phyloP scores from a whole-genome alignment of 2,797 vertebrate species.

The Pseudomugil gertrudae region DNA sequence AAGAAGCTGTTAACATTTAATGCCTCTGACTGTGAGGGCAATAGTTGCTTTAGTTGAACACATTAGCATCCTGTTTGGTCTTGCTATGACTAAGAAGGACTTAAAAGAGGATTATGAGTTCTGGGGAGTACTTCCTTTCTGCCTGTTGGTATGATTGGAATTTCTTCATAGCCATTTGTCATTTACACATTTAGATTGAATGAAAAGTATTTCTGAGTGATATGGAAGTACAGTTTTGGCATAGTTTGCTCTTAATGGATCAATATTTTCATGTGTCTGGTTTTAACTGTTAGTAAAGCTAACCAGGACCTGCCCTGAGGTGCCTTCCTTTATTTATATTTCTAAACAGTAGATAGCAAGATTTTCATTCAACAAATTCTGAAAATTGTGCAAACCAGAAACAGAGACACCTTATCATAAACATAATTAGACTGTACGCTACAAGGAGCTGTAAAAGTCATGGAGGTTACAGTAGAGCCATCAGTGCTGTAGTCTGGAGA shows the following conservation, averaged over 20 bases:
- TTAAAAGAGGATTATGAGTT: background rate
- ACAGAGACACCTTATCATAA: background rate
- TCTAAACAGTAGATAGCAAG: background rate
- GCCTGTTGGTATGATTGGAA: background rate
- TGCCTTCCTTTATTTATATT: background rate
- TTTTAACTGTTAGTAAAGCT: background rate
- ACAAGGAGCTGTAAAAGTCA: conserved; percentile 19
- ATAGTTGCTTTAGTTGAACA: background rate
- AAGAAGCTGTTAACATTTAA: conserved; percentile 1
- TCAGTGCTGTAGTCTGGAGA: conserved; percentile 20
- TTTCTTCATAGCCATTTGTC: too few relatives aligned
- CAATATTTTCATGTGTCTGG: background rate
- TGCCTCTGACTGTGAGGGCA: background rate
- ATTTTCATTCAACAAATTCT: background rate
- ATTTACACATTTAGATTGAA: background rate
- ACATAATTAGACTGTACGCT: conserved; percentile 3
- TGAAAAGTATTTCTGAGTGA: background rate
- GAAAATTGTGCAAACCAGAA: background rate
- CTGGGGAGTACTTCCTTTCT: background rate
- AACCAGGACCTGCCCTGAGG: background rate
- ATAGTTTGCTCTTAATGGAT: background rate
- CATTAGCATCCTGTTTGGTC: background rate
- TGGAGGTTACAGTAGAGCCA: conserved; percentile 6
- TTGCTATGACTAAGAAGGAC: background rate
- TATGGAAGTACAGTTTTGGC: too few relatives aligned